Evolutionary conservation across 2,888 invertebrate species (phyloP).

Genomic region (Eutolmus rufibarbis): DNA sequence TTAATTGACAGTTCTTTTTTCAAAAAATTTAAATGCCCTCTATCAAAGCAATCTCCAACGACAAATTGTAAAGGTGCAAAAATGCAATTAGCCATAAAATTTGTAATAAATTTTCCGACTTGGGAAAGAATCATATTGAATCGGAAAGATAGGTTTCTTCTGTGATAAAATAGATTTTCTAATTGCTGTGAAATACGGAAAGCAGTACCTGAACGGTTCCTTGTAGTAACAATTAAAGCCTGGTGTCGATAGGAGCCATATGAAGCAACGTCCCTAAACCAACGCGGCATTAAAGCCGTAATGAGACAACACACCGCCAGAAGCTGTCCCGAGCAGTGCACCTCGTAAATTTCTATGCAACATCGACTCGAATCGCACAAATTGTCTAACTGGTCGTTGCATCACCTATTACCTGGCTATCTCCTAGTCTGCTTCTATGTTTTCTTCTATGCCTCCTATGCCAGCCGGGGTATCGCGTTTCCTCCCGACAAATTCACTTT

Average conservation of each 20-base stretch:
- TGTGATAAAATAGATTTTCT: neutral
- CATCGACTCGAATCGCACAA: neutral
- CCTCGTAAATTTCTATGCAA: neutral
- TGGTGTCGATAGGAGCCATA: neutral
- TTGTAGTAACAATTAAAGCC: neutral
- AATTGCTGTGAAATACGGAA: neutral
- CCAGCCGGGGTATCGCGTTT: neutral
- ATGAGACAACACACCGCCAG: neutral
- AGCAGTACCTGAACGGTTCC: neutral
- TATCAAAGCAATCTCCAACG: no score
- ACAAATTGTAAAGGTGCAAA: neutral
- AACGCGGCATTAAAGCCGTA: neutral
- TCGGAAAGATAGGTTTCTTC: neutral
- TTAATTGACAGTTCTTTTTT: no score
- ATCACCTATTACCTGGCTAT: neutral
- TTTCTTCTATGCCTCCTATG: neutral
- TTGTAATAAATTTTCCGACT: neutral
- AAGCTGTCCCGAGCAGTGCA: neutral
- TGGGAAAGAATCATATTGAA: neutral
- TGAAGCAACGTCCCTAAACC: neutral
- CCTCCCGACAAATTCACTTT: neutral
- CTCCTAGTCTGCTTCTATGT: neutral
- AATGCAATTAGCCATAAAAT: neutral
- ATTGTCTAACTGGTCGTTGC: neutral
- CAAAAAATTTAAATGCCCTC: no score